Evolutionary conservation across 1,140 invertebrate genomes (phyloP).

Genomic region (Anoplophora glabripennis): DNA sequence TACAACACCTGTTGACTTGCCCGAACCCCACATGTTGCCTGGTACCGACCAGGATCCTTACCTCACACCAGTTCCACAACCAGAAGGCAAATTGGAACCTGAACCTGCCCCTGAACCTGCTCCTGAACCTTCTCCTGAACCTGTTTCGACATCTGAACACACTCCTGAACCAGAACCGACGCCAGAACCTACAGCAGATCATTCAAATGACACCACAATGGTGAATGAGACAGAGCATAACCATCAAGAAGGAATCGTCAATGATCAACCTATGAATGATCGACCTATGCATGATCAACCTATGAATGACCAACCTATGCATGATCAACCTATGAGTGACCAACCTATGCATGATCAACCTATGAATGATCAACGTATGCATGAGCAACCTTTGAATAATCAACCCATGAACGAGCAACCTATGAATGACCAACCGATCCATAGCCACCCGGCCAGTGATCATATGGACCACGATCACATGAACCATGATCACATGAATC

Average conservation of each 20-base stretch:
- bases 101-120: background rate
- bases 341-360: background rate
- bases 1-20: conserved; percentile 7
- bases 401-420: too few species aligned
- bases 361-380: too few species aligned
- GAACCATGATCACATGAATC: background rate
- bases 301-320: background rate
- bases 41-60: conserved; percentile 26
- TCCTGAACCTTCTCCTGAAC: conserved; percentile 27
- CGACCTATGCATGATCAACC: background rate
- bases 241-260: background rate
- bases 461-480: too few species aligned
- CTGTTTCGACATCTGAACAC: conserved; percentile 43
- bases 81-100: conserved; percentile 5
- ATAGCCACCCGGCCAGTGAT: too few species aligned
- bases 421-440: too few species aligned
- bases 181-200: conserved; percentile 20
- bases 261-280: background rate
- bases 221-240: background rate
- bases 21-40: conserved; percentile 9
- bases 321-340: background rate
- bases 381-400: too few species aligned
- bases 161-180: conserved; percentile 42
- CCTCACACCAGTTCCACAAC: conserved; percentile 32
- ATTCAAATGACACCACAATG: conserved; percentile 41